A percentile compares a stretch with the other conserved stretches of the same genome.
These are phyloP conservation scores for Phrynocephalus versicolor DNA, from an alignment of 2,113 vertebrate genomes.

Conservation along the genomic window DNA sequence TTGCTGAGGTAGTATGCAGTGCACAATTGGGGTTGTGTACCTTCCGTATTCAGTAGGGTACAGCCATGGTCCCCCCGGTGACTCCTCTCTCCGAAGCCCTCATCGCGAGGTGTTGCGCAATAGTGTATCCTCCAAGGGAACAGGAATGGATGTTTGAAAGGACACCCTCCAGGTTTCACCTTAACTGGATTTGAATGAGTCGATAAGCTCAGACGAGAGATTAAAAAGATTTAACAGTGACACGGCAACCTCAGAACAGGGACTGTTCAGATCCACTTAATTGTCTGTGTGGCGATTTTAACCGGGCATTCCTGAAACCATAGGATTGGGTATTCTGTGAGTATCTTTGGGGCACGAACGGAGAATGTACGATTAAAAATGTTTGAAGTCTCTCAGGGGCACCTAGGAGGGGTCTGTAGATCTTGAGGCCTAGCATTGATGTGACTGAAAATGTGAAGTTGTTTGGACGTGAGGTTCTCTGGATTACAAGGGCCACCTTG, in stretches of 20 bases:
- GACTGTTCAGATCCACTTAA: not conserved
- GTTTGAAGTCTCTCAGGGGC: not conserved
- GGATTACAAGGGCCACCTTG: not conserved
- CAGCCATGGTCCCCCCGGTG: not conserved
- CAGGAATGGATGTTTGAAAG: conserved; percentile 72
- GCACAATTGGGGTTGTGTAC: not conserved
- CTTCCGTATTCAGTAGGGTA: too few species aligned
- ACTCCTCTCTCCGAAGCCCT: not conserved
- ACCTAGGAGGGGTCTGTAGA: not conserved
- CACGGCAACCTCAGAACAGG: conserved; percentile 66
- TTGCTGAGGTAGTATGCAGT: not conserved
- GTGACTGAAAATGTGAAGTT: not conserved
- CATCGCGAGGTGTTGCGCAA: not conserved
- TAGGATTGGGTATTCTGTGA: not conserved
- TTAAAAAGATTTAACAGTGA: conserved; percentile 82
- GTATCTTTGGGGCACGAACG: conserved; percentile 12
- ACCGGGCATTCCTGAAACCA: not conserved
- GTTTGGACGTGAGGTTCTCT: not conserved
- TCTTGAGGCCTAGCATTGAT: not conserved
- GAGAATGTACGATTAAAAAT: not conserved
- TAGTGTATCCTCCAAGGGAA: not conserved
- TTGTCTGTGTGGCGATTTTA: conserved; percentile 32
- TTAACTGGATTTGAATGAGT: conserved; percentile 88
- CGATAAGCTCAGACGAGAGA: conserved; percentile 80
- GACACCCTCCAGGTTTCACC: conserved; percentile 81